Evolutionary conservation across 1,140 invertebrate species (phyloP), one percentile per base, ranked within the genome.

Genomic region (Harlomillsia oculata): DNA sequence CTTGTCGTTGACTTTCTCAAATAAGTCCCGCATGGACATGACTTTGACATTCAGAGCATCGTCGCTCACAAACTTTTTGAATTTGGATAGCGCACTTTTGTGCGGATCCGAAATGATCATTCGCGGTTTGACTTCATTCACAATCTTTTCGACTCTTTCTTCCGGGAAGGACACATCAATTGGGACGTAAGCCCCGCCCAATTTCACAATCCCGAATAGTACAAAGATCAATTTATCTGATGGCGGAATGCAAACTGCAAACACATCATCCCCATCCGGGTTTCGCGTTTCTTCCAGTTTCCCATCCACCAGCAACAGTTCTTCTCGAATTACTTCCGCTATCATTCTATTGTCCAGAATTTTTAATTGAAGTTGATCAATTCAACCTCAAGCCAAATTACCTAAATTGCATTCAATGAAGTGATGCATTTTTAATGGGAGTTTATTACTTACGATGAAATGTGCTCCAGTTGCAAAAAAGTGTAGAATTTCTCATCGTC

Each of bases 181-280:
- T 0, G 88, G 87, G 29, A 92, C 69, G 70, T 90, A 92, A 0
- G 85, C 82, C 39, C 82, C 83, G 0, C 87, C 87, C 0, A 81
- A 74, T 75, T 91, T 92, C 76, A 85, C 80, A 39, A 86, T 81
- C 11, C 83, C 80, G 51, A 90, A 68, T 21, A 92, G 70, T 0
- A 79, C 72, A 0, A 79, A 72, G 1, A 89, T 76, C 20, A 89
- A 75, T 18, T 78, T 76, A 63, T 86, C 80, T 11, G 81, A 78
- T 0, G 87, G 85, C 53, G 80, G 77, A 76, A 90, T 79, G 66
- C 81, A 84, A 0, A 91, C 82, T 2, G 80, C 84, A 0, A 89
- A 53, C 1, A 62, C 55, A 0, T 29, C 25, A 46, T 62, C 60
- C 1, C 51, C 50, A 37, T 62, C 51, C 8, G 55, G 49, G 40